Conservation (phyloP, 2,888 invertebrate species). For the Lithophane ornitopus region DNA sequence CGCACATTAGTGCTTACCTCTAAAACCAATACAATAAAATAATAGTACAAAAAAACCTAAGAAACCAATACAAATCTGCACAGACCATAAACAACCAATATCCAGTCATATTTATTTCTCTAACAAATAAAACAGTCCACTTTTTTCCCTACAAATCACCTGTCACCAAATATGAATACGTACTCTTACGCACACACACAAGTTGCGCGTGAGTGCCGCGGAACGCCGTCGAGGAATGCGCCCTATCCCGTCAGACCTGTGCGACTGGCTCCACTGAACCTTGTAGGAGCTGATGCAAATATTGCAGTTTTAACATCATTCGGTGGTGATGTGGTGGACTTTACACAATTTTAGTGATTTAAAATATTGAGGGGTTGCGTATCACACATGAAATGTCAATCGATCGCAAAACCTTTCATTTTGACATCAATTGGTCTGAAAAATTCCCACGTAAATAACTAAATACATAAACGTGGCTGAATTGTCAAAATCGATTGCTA, state of each 20-base stretch:
- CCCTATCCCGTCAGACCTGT: conserved; percentile 65
- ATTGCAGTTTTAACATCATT: conserved; percentile 45
- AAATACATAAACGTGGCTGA: background rate
- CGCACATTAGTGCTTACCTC: background rate
- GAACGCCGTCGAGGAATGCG: conserved; percentile 65
- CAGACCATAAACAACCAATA: background rate
- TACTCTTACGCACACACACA: conserved; percentile 26
- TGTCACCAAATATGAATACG: conserved; percentile 24
- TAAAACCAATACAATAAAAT: background rate
- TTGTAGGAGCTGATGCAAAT: conserved; percentile 57
- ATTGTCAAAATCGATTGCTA: background rate
- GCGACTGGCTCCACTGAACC: conserved; percentile 44
- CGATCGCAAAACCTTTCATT: background rate
- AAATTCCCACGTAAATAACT: background rate
- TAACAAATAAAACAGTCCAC: conserved; percentile 14
- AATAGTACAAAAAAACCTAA: background rate
- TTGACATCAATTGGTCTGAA: background rate
- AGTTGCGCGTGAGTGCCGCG: conserved; percentile 43
- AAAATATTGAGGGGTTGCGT: background rate
- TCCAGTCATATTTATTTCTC: background rate
- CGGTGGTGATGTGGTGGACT: background rate
- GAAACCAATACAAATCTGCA: background rate
- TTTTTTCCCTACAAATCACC: conserved; percentile 35
- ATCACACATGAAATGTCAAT: background rate
- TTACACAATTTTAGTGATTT: background rate